These are phyloP conservation scores for Hedya salicella DNA, from an alignment of 2,888 invertebrate species.

Conservation along the genomic window DNA sequence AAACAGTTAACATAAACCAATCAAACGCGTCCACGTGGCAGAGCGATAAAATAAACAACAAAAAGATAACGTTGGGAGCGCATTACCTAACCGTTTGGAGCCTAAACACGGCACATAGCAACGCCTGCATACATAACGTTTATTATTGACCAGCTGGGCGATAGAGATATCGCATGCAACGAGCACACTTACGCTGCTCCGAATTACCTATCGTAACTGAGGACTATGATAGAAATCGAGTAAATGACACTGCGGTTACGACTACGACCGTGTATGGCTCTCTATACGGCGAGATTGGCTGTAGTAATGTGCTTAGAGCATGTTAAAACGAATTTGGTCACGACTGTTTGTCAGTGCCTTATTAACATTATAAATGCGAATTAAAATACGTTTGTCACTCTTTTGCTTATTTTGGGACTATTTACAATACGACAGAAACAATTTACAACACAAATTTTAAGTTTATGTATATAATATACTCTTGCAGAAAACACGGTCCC, in stretches of 20 bases:
- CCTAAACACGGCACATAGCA: constrained; percentile 33
- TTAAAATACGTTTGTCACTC: too few species aligned
- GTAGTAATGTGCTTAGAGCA: constrained; percentile 12
- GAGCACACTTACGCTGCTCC: constrained; percentile 59
- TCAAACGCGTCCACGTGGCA: constrained; percentile 18
- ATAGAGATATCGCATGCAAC: constrained; percentile 61
- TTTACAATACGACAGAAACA: too few species aligned
- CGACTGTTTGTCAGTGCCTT: constrained; percentile 13
- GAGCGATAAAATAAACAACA: constrained; percentile 16
- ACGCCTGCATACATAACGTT: constrained; percentile 56
- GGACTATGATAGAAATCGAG: constrained; percentile 59
- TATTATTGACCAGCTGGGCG: constrained; percentile 54
- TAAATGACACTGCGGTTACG: constrained; percentile 53
- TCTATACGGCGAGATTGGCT: constrained; percentile 9
- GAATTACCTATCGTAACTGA: constrained; percentile 60
- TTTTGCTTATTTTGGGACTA: too few species aligned
- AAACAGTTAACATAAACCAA: background rate
- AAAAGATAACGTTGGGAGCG: constrained; percentile 18
- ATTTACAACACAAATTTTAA: too few species aligned
- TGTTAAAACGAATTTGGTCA: constrained; percentile 17
- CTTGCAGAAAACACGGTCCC: too few species aligned
- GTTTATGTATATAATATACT: too few species aligned
- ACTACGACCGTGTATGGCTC: constrained; percentile 49
- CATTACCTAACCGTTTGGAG: constrained; percentile 36
- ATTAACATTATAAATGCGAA: background rate